Evolutionary conservation across 2,113 vertebrate species (phyloP), one percentile per base, ranked within the genome.

Genomic region (Serilophus lunatus): DNA sequence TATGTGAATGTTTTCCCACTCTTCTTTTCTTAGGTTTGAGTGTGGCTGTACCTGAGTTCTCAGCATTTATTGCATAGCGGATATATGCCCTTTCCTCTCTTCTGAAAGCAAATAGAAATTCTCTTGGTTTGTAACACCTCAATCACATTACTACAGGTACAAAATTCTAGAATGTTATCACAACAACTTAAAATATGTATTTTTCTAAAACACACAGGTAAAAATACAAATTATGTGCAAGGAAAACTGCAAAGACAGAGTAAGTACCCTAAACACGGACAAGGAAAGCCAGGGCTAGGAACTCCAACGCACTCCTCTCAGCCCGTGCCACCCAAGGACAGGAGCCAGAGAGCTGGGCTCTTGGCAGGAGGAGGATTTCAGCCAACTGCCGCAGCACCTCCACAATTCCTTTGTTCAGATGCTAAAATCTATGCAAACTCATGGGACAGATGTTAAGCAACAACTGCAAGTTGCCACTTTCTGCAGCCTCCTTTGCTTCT

Each of bases 31-130:
- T 90, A 61, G 31, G 35, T 91, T 79, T 80, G 33, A 35, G 25
- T 24, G 23, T 33, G 28, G 13, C 13, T 20, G 10, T 93, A 96
- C 53, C 77, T 70, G 77, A 64, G 25, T 78, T 84, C 74, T 85
- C 59, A 61, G 44, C 7, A 6, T 78, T 95, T 90, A 74, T 91
- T 95, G 94, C 92, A 69, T 47, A 89, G 77, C 88, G 90, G 40
- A 83, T 77, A 65, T 3, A 50, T 50, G 28, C 28, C 18, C 33
- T 83, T 77, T 84, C 22, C 56, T 40, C 35, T 49, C 23, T 70
- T 77, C 38, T 49, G 50, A 56, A 66, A 68, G 31, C 22, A 86
- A 50, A 28, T 5, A 89, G 57, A 56, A 82, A 82, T 84, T 54
- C 38, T n/a, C 17, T 51, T 1, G 0, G 36, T 60, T 76, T 54